Evolutionary conservation across 2,888 invertebrate species (phyloP), one percentile per base, ranked within the genome.

Genomic region (Adelphocoris suturalis): DNA sequence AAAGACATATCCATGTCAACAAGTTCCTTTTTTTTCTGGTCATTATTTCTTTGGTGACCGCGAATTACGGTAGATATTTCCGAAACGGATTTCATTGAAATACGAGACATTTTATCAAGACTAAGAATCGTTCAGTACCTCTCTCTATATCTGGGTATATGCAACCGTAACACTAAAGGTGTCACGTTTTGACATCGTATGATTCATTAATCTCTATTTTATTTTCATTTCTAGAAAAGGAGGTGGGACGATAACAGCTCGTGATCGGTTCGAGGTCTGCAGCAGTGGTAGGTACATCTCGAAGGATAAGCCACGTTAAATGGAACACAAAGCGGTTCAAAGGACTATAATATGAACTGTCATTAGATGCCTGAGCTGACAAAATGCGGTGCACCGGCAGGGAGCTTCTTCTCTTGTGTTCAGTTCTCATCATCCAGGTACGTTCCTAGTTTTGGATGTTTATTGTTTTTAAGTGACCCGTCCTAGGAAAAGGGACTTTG

Each of bases 361-460:
- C 52, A 14, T 52, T 5, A 16, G 16, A 16, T 3, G 13, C 3
- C 14, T 28, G 9, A n/a, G 28, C 28, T 13, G 28, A n/a, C n/a
- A 19, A 75, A 75, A 75, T 75, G 75, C 7, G 3, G 75, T 28
- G 23, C 75, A 16, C 75, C 12, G 19, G 27, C 28, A 19, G n/a
- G 28, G 27, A 16, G 27, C 27, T 28, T 13, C 14, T 19, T 12
- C 23, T 75, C 75, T n/a, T 75, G 27, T 23, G 75, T n/a, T 75
- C 28, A 1, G 14, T 28, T 75, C 75, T 75, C 19, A n/a, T 19
- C 75, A 75, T 75, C 23, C 75, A 75, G 75, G 75, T 75, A 75
- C 4, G 19, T 19, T n/a, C n/a, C n/a, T n/a, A n/a, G n/a, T n/a
- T n/a, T n/a, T 37, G 37, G 37, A 37, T 37, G 3, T 7, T 37